Evolutionary conservation across 2,888 invertebrate genomes (phyloP), one percentile per base, ranked within the genome.

Genomic region (Heliconius aoede): DNA sequence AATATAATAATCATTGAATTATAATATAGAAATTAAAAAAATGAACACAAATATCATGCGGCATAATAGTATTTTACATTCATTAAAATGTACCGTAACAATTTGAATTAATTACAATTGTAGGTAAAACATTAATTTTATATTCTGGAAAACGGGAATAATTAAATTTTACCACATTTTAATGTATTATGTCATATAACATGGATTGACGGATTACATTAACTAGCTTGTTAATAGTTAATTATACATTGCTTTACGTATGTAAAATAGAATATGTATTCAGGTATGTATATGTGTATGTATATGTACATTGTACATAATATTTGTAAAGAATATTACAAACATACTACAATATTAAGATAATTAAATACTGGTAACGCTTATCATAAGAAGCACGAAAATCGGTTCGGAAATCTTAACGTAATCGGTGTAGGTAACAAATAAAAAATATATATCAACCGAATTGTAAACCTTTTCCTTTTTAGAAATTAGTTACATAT

Each of bases 21-120:
- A n/a, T n/a, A n/a, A n/a, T n/a, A 9, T 55, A 55, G 0, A 55
- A 55, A 55, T n/a, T n/a, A n/a, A 8, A 1, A 24, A 9, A 58
- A 24, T 28, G 32, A n/a, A 32, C n/a, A 32, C 36, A 36, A 36
- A 36, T 40, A 65, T 73, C 30, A 72, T 76, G 36, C 76, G 65
- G 74, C 79, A 73, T 73, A 80, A 77, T 79, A 78, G 78, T 80
- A 76, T 80, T 80, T 79, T 67, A 76, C 78, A 79, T 80, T 81
- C 80, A 80, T 81, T 79, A 80, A 80, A 81, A 80, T 78, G 76
- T 80, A 79, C 80, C 81, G 78, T 74, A 76, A 79, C 77, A 73
- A 77, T 80, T 81, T 81, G 80, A 81, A 81, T 81, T 80, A 80
- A 80, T 81, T 80, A 80, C 80, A 78, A 73, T 80, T 74, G 65